phyloP scores from a whole-genome alignment of 1,140 invertebrate genomes.

The Melanaphis sacchari region DNA sequence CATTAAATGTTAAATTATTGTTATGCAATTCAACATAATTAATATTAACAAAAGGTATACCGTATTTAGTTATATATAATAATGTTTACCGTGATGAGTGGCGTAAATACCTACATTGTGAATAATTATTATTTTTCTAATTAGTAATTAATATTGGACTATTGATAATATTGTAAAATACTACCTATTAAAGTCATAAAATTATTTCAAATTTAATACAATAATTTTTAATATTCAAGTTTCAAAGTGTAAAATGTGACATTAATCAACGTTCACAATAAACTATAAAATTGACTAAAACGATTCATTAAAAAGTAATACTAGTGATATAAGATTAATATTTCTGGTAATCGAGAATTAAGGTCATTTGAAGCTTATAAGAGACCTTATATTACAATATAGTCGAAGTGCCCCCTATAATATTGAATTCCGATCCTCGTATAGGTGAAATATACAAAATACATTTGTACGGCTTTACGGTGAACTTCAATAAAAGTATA shows the following conservation, averaged over 20 bases:
- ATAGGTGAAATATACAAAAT: neutral
- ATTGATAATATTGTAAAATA: neutral
- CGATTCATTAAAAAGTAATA: neutral
- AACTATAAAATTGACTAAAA: neutral
- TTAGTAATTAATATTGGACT: neutral
- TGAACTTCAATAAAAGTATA: neutral
- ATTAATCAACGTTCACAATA: neutral
- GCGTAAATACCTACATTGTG: neutral
- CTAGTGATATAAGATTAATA: constrained; percentile 37
- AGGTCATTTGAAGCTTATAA: constrained; percentile 16
- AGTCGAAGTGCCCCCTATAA: neutral
- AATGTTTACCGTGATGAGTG: neutral
- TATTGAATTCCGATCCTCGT: neutral
- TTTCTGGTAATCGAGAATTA: constrained; percentile 34
- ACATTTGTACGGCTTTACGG: constrained; percentile 5
- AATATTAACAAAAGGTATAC: neutral
- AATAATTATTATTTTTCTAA: neutral
- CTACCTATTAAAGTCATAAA: neutral
- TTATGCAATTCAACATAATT: neutral
- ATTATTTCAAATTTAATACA: neutral
- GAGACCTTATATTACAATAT: constrained; percentile 19
- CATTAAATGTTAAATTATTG: neutral
- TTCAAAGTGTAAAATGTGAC: too few relatives aligned
- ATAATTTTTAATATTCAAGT: neutral
- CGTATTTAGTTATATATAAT: neutral